Percentiles rank a stretch among this genome's conserved stretches.
phyloP scores from a whole-genome alignment of 2,797 vertebrate species.

The Menidia menidia region DNA sequence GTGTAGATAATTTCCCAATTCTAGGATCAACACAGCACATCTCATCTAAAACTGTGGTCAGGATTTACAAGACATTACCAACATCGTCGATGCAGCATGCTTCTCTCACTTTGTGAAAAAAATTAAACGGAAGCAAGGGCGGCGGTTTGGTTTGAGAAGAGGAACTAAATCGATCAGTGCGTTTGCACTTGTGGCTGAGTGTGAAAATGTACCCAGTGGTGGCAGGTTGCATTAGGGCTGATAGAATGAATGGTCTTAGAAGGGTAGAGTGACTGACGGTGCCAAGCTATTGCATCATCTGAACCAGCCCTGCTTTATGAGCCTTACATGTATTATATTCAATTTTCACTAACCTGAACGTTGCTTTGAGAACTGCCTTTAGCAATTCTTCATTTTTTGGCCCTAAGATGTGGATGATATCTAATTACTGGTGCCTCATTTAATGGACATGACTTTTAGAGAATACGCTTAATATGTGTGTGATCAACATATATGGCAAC shows the following conservation, averaged over 20 bases:
- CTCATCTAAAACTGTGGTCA: not conserved
- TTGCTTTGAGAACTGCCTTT: conserved; percentile 40
- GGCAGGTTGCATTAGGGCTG: conserved; percentile 58
- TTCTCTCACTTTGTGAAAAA: not conserved
- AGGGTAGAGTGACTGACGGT: conserved; percentile 25
- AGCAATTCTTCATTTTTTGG: conserved; percentile 16
- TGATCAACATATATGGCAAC: not conserved
- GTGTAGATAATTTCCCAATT: not conserved
- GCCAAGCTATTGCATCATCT: conserved; percentile 65
- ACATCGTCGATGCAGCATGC: not conserved
- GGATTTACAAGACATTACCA: not conserved
- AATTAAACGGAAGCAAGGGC: not conserved
- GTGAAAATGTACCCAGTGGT: conserved; percentile 23
- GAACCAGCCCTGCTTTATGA: conserved; percentile 22
- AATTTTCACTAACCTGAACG: conserved; percentile 36
- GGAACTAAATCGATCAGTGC: conserved; percentile 16
- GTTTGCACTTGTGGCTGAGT: conserved; percentile 8
- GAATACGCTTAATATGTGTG: not conserved
- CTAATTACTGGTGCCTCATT: not conserved
- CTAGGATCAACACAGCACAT: no score
- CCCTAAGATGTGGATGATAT: not conserved
- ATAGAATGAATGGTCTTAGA: conserved; percentile 44
- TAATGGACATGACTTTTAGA: not conserved
- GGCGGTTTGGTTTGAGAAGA: not conserved
- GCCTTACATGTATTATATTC: conserved; percentile 42